Base-by-base conservation (phyloP, 2,888 invertebrate species). In the Lasioglossum zephyrum region DNA sequence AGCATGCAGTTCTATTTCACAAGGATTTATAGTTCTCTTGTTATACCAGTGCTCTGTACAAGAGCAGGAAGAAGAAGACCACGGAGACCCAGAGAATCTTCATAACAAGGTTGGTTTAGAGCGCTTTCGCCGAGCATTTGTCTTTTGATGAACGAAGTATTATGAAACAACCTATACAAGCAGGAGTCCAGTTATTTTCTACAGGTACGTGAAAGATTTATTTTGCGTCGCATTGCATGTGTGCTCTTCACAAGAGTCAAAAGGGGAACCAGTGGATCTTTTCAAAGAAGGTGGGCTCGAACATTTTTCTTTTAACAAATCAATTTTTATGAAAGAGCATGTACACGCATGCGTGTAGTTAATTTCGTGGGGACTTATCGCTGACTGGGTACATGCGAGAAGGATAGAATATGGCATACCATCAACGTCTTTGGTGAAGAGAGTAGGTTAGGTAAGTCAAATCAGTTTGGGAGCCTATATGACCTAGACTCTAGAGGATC, bases 11-110 rank as follows among this genome's bases (percentile, higher is more conserved):
- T 41, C 66, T 63, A 69, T 39, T 73, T 74, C 66, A 66, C 57
- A 79, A 73, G 77, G 87, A 84, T 87, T 84, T 86, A 87, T 82
- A 81, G 84, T 87, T 87, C 88, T 90, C 89, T 84, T 88, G 92
- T 92, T 93, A 93, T 92, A 92, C 92, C 92, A 92, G 92, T 92
- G 91, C 90, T 91, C 88, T 8, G 26, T 26, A 1, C 13, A 60
- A 26, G 26, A 60, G 13, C 60, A 26, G 60, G 1, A 60, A 26
- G 60, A 60, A 26, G 4, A 26, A 26, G n/a, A 60, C 11, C 60
- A 11, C 60, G 60, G 26, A 4, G 11, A 4, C 11, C n/a, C 26
- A 9, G 60, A 60, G 60, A 26, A 13, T n/a, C 53, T 53, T 53
- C 53, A 18, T 53, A 53, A 53, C 53, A 22, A 53, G 22, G 53